Percentiles rank a stretch among this genome's conserved stretches.
These are phyloP conservation scores for Eutolmus rufibarbis DNA, from an alignment of 2,888 invertebrate species.

Conservation along the genomic window DNA sequence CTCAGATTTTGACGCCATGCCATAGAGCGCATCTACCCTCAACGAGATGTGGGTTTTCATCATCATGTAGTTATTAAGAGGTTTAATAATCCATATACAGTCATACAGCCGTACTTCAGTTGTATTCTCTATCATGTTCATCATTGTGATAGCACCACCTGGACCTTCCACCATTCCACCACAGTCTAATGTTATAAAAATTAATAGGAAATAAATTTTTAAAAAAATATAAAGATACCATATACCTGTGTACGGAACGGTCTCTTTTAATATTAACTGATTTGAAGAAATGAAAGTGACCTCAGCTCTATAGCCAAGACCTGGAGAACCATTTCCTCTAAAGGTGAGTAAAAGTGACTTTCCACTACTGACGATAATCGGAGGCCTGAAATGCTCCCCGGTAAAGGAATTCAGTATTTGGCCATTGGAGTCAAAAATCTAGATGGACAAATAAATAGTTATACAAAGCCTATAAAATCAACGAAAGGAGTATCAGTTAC, in stretches of 20 bases:
- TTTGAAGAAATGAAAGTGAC: slow-evolving; percentile 62
- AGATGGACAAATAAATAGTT: neutral
- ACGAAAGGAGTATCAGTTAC: neutral
- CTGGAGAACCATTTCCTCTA: slow-evolving; percentile 74
- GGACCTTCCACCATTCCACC: slow-evolving; percentile 75
- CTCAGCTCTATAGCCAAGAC: slow-evolving; percentile 71
- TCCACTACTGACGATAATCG: slow-evolving; percentile 71
- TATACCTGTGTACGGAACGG: slow-evolving; percentile 60
- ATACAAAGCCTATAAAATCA: neutral
- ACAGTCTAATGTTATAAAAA: slow-evolving; percentile 65
- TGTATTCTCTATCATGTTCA: slow-evolving; percentile 70
- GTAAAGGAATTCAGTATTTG: slow-evolving; percentile 71
- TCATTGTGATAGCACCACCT: slow-evolving; percentile 78
- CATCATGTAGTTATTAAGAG: slow-evolving; percentile 70
- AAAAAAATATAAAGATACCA: neutral
- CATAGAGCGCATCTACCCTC: slow-evolving; percentile 67
- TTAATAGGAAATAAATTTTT: neutral
- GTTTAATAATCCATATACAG: slow-evolving; percentile 76
- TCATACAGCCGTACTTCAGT: slow-evolving; percentile 69
- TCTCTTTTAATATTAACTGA: slow-evolving; percentile 57
- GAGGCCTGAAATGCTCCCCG: slow-evolving; percentile 73
- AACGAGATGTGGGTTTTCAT: slow-evolving; percentile 73
- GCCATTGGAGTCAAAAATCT: slow-evolving; percentile 75
- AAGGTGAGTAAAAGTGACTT: slow-evolving; percentile 71
- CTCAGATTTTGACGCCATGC: slow-evolving; percentile 70